Evolutionary conservation across 92 coral and sea anemone genomes (phyloP), one percentile per base, ranked within the genome.

Genomic region (Epizoanthus rinbou): DNA sequence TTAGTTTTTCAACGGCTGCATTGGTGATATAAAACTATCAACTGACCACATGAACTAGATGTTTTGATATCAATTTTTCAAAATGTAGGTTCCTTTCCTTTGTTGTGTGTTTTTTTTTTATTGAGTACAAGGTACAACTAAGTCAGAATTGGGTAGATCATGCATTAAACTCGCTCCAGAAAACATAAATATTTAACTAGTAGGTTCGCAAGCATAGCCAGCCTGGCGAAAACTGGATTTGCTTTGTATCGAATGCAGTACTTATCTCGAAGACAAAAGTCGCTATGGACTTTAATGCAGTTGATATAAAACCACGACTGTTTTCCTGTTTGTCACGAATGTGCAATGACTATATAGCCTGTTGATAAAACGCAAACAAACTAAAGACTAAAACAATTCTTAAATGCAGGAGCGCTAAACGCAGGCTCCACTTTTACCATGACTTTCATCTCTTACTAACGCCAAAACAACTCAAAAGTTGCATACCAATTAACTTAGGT

Each of bases 281-380:
- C 50, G 53, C 43, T 41, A 16, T 39, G 18, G 54, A 10, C 37
- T 58, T 9, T 14, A 19, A 39, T 39, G 39, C 11, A 41, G 58
- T 39, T 39, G 71, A 78, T 78, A 78, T 60, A 78, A 43, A 17
- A 78, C 82, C 82, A 54, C 82, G 23, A 17, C 14, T 16, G 3
- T 50, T 50, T 6, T 37, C 9, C 31, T n/a, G 71, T 13, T 62
- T 43, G 82, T 78, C 82, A 78, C 82, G 82, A 78, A 62, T 24
- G 6, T 35, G 14, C 39, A 24, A 19, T 62, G 24, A 1, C 18
- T 24, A 28, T 28, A 3, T 41, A 11, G 25, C 11, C n/a, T 18
- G n/a, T 35, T 50, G 14, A 31, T 37, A 35, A 78, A 62, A 5
- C 35, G 19, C 15, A 71, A 71, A 45, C 6, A 10, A 78, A 62